Evolutionary conservation across 2,888 invertebrate genomes (phyloP).

Genomic region (Chydorus sphaericus): DNA sequence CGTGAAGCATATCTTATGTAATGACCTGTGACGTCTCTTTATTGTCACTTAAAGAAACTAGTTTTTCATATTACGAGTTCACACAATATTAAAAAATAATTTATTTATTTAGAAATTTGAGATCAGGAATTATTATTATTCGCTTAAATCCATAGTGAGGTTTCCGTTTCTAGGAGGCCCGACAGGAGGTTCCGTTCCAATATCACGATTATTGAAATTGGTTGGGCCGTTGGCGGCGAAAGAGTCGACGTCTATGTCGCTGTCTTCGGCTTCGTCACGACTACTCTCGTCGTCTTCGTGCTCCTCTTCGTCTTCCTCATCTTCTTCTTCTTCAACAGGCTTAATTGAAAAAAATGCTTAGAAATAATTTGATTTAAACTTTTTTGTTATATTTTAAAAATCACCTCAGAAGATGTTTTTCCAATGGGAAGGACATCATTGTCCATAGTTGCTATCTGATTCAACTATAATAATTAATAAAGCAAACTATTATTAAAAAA

Average conservation of each 20-base stretch:
- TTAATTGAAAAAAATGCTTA: background rate
- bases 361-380: background rate
- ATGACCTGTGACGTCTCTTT: no score
- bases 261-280: constrained; percentile 14
- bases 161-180: background rate
- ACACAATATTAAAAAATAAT: no score
- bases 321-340: constrained; percentile 13
- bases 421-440: constrained; percentile 10
- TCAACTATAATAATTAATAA: background rate
- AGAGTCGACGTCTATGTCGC: constrained; percentile 9
- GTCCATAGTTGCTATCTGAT: background rate
- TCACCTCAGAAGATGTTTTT: constrained; percentile 10
- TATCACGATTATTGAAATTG: constrained; percentile 1
- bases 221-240: background rate
- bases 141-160: background rate
- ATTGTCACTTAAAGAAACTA: no score
- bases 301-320: constrained; percentile 14
- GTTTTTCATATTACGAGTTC: no score
- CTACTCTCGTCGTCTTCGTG: constrained; percentile 9
- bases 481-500: background rate
- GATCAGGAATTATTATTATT: no score
- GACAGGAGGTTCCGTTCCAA: background rate
- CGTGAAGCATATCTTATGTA: no score
- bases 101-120: no score
- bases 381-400: background rate